Base-by-base conservation (phyloP, 1,140 invertebrate species). In the Yoshiicerus persimilis region DNA sequence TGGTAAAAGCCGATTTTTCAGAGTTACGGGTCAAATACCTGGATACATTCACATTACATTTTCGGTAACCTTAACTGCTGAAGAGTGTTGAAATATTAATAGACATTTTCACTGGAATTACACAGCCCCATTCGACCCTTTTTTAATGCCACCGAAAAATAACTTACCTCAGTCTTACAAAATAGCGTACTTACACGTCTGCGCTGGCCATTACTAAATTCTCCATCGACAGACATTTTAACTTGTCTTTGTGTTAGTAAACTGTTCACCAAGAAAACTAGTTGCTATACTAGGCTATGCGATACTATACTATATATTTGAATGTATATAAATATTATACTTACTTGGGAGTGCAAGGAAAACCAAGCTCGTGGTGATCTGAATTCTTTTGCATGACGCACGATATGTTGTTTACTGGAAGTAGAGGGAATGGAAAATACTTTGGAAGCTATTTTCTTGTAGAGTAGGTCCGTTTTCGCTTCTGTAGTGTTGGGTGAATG, bases 361-460 rank as follows among this genome's bases (percentile, higher is more conserved):
- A 38, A 30, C 27, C 27, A 2, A 38, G 75, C 75, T 70, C 25
- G 47, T 27, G 64, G 27, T 70, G 27, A 27, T 70, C 64, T 30
- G 75, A 80, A 80, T 80, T 80, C 75, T 80, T 80, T 80, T n/a
- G 75, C 75, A 80, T 80, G 75, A 80, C 75, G 75, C 75, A 80
- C 75, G 75, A 80, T 36, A 80, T 23, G 75, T 80, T 36, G 75
- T 80, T 80, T 32, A 20, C 25, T 30, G 10, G n/a, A n/a, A n/a
- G 64, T 9, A 30, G 25, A 70, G 11, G 11, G 5, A 27, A 70
- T 30, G 30, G 64, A 4, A 70, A 30, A 27, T 10, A 70, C 30
- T 70, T 30, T 13, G 2, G 25, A 70, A 30, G 25, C 4, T 5
- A 70, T 70, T 70, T 66, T 70, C 62, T 64, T 25, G n/a, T 16